These are phyloP conservation scores for Diorhabda carinulata DNA, from an alignment of 1,140 invertebrate species.

Conservation along the genomic window DNA sequence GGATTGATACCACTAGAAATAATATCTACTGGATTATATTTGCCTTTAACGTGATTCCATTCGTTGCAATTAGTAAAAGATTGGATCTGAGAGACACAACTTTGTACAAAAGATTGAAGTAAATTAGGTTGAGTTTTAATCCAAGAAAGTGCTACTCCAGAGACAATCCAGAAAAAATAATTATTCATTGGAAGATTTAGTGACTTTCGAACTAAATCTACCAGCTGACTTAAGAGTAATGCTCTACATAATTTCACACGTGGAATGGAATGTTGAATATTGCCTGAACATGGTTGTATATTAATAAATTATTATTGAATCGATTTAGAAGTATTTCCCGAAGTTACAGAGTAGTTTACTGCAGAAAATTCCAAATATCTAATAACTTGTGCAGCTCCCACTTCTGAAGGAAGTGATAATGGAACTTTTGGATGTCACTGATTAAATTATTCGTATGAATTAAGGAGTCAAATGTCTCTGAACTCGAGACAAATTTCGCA, in stretches of 20 bases:
- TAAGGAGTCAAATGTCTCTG: slow-evolving; percentile 31
- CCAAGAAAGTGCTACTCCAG: background rate
- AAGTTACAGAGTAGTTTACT: slow-evolving; percentile 39
- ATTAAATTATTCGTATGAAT: slow-evolving; percentile 28
- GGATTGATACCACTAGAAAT: slow-evolving; percentile 31
- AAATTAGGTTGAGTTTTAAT: background rate
- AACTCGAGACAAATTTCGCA: slow-evolving; percentile 36
- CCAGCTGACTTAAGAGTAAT: too few species aligned
- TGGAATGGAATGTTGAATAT: slow-evolving; percentile 1
- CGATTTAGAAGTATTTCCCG: slow-evolving; percentile 41
- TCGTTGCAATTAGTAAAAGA: slow-evolving; percentile 25
- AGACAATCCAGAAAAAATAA: background rate
- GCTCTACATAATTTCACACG: too few species aligned
- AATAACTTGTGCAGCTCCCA: slow-evolving; percentile 33
- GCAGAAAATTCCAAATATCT: too few species aligned
- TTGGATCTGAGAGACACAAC: slow-evolving; percentile 43
- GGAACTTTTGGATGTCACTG: slow-evolving; percentile 20
- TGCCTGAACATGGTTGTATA: slow-evolving; percentile 17
- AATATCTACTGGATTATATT: slow-evolving; percentile 44
- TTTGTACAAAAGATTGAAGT: slow-evolving; percentile 43
- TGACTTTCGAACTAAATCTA: too few species aligned
- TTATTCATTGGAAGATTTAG: too few species aligned
- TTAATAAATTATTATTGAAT: slow-evolving; percentile 41
- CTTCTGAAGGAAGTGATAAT: slow-evolving; percentile 38
- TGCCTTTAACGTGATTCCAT: slow-evolving; percentile 45